Evolutionary conservation across 2,888 invertebrate genomes (phyloP), one percentile per base, ranked within the genome.

Genomic region (Microchrysa polita): DNA sequence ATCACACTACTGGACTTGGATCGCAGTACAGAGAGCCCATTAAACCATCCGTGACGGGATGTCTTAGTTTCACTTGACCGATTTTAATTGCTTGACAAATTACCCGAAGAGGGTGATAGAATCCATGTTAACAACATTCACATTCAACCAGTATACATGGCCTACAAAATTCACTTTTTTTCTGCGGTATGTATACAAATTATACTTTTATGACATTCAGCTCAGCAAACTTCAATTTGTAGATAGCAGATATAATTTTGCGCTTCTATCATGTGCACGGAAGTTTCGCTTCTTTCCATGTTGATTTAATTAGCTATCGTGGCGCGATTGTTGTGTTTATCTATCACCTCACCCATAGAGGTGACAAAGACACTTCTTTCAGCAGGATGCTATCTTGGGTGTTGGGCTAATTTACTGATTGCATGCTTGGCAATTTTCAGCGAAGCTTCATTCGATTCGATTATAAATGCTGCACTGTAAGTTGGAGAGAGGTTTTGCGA

Each of bases 81-180:
- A 16, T 67, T 67, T 53, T 67, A 53, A 67, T 67, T 67, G 67
- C 52, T 67, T 53, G 67, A 67, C 67, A 67, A 67, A 67, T 67
- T 53, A 20, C 53, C 27, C 16, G 53, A 67, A 53, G 23, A 67
- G 23, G 53, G 53, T 53, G 53, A 67, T 27, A 67, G 48, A 27
- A 48, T 27, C 67, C 16, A 27, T 53, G 27, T 16, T 23, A 53
- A 22, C 53, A 22, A 67, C 53, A 59, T 1, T 23, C 61, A 16
- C 5, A 7, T 10, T n/a, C 61, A 12, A n/a, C 23, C 23, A 34
- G 4, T 34, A n/a, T n/a, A 20, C 55, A 55, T 22, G 55, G 18
- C 22, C 22, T 55, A 34, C 7, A 20, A 5, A 59, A n/a, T 22
- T 59, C n/a, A 59, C 27, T 23, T 23, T 59, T 59, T 23, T 27